These are phyloP conservation scores for Panagrolaimus sp. DNA, from an alignment of 1,140 invertebrate genomes.

Conservation along the genomic window DNA sequence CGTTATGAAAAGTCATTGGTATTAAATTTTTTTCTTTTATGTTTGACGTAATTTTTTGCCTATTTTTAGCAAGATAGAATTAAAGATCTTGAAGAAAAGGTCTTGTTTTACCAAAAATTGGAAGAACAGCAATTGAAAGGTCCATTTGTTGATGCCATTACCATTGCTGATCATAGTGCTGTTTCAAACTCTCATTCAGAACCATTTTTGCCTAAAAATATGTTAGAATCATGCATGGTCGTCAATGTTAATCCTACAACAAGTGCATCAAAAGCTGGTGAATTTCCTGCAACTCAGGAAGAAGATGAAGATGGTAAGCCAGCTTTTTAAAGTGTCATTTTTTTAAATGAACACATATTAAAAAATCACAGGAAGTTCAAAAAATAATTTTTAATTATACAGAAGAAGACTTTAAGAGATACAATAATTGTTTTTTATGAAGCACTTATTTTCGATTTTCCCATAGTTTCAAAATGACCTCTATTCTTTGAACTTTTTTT, in stretches of 20 bases:
- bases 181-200: not conserved
- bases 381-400: too few species aligned
- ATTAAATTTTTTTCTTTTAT: not conserved
- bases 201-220: not conserved
- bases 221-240: conserved; percentile 31
- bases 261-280: not conserved
- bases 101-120: conserved; percentile 10
- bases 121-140: not conserved
- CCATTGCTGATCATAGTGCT: not conserved
- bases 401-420: too few species aligned
- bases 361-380: too few species aligned
- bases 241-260: conserved; percentile 11
- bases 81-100: conserved; percentile 29
- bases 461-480: too few species aligned
- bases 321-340: too few species aligned
- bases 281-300: not conserved
- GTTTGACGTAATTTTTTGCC: not conserved
- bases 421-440: too few species aligned
- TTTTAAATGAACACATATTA: too few species aligned
- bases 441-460: too few species aligned
- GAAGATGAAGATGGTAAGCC: not conserved
- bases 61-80: conserved; percentile 34
- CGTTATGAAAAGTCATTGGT: conserved; percentile 26
- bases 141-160: not conserved
- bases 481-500: too few species aligned